Conservation (phyloP, 2,113 vertebrate species). For the Megalops atlanticus region DNA sequence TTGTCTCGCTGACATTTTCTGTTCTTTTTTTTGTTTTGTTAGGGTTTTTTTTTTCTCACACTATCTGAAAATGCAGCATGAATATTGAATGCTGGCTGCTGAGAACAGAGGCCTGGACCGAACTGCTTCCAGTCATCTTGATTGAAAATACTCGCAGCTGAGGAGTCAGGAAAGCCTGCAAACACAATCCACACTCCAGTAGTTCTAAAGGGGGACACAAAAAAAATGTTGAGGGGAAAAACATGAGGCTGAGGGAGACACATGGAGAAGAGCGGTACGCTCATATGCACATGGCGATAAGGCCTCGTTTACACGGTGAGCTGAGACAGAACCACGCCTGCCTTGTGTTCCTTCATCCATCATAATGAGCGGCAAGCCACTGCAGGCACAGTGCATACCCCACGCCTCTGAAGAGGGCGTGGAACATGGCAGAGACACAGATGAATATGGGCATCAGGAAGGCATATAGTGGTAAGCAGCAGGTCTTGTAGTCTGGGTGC, state of each 20-base stretch:
- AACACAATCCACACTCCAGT: constrained; percentile 30
- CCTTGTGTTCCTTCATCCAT: background rate
- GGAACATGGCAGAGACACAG: background rate
- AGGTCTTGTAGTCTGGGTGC: too few species aligned
- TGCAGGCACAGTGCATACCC: background rate
- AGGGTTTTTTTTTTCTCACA: constrained; percentile 12
- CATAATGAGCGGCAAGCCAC: background rate
- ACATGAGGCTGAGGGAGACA: background rate
- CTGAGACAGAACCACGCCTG: background rate
- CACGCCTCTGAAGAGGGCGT: background rate
- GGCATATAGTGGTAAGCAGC: too few species aligned
- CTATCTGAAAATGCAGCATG: background rate
- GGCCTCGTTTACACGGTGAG: background rate
- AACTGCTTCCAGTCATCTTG: background rate
- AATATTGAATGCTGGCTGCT: constrained; percentile 12
- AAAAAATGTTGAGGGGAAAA: too few species aligned
- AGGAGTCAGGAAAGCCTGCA: constrained; percentile 15
- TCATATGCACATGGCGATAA: background rate
- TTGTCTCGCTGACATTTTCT: constrained; percentile 18
- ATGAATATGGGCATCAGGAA: background rate
- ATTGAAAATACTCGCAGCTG: constrained; percentile 20
- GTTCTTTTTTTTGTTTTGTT: constrained; percentile 13
- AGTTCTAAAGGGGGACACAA: constrained; percentile 31
- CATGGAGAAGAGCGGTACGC: background rate
- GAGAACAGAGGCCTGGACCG: background rate